Conservation (phyloP, 2,113 vertebrate species). For the Ia io region DNA sequence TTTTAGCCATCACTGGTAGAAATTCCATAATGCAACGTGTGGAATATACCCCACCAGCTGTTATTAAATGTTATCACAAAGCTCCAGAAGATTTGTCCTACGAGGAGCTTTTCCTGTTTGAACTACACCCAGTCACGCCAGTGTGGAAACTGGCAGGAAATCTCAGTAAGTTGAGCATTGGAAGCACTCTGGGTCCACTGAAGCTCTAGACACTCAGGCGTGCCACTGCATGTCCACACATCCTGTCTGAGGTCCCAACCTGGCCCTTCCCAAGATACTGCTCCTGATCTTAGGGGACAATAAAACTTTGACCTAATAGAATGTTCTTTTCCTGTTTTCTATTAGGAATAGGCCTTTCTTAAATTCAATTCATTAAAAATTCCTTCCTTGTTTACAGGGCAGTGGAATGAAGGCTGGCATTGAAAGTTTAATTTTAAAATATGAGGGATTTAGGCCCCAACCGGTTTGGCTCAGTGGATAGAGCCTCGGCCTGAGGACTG, state of each 20-base stretch:
- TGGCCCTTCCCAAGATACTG: background rate
- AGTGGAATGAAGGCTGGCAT: background rate
- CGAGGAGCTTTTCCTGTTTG: background rate
- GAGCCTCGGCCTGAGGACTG: no score
- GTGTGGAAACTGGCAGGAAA: background rate
- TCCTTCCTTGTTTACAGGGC: background rate
- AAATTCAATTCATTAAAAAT: background rate
- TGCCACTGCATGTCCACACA: background rate
- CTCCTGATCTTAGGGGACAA: background rate
- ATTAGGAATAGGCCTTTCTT: background rate
- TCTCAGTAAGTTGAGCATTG: background rate
- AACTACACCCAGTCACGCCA: background rate
- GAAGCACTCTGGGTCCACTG: background rate
- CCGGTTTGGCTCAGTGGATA: no score
- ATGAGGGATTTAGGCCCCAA: background rate
- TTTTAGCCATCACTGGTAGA: constrained; percentile 14
- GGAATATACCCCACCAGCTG: background rate
- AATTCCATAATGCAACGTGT: background rate
- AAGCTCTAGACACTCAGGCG: background rate
- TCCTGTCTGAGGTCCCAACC: background rate
- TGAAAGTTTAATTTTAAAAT: constrained; percentile 21
- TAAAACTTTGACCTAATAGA: constrained; percentile 1
- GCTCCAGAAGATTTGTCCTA: background rate
- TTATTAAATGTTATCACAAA: background rate
- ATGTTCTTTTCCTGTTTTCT: background rate